Evolutionary conservation across 37 sponge, comb jelly and placozoan genomes (phyloP), one percentile per base, ranked within the genome.

Genomic region (Oopsacas minuta): DNA sequence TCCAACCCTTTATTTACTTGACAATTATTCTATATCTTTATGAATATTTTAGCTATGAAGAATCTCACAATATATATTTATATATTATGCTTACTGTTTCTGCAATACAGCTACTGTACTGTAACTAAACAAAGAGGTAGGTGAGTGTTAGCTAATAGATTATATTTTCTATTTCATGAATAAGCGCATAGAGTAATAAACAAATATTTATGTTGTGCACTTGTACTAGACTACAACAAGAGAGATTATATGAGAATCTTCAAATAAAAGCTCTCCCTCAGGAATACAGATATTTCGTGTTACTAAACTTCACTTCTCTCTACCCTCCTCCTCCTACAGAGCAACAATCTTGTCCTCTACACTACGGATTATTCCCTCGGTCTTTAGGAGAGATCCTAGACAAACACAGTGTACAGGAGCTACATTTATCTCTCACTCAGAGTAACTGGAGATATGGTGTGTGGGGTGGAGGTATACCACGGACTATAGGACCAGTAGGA

Each of bases 301-400:
- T 61, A 10, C 28, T 61, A 7, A 61, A 61, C 75, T 61, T 61
- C 75, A 61, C 75, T 34, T 61, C 75, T 3, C 1, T 61, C 3
- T 61, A 25, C 75, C 75, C 75, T 25, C 75, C 75, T 3, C 20
- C 28, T 34, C 75, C 75, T 5, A 7, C 20, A 34, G 75, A 61
- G 28, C 30, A 10, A 5, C 5, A 5, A 7, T 34, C 28, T 25
- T 25, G 28, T 12, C 75, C 75, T 10, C 75, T 61, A 34, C 96
- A 99, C 81, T 99, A 89, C 82, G 91, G 94, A 8, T 52, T 99
- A 28, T 95, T 99, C 39, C 99, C 99, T 75, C 89, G 90, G 85
- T 85, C 99, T 0, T 84, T 99, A 34, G 92, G 92, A 36, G 89
- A 95, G 82, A 89, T 99, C 32, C 69, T 99, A 20, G 36, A 84